phyloP scores from a whole-genome alignment of 2,797 vertebrate genomes.

The Hozukius guyotensis region DNA sequence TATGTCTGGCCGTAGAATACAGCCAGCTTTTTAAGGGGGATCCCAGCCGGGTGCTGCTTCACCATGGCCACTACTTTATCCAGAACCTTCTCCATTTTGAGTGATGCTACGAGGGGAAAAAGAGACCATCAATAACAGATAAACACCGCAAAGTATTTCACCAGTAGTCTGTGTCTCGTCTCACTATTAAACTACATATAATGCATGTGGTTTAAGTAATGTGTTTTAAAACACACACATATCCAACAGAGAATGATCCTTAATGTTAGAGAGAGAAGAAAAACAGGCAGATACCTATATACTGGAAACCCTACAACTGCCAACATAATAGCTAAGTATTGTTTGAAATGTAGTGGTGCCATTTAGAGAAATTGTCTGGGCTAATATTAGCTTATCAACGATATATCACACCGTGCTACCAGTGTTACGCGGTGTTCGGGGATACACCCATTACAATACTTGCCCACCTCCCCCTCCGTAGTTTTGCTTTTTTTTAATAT shows the following conservation, averaged over 20 bases:
- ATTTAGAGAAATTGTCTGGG: neutral
- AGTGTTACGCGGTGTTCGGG: no score
- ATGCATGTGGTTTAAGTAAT: neutral
- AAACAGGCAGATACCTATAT: neutral
- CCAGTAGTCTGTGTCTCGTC: neutral
- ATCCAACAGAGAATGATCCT: neutral
- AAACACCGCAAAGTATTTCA: neutral
- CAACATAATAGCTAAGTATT: neutral
- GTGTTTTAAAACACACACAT: neutral
- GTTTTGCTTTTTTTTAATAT: no score
- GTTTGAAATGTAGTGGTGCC: neutral
- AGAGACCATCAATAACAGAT: neutral
- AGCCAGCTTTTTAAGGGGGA: slow-evolving; percentile 63
- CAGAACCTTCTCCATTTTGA: slow-evolving; percentile 47
- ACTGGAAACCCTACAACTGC: neutral
- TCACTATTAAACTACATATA: neutral
- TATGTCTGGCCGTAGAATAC: slow-evolving; percentile 64
- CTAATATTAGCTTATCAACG: no score
- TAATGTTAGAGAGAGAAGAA: neutral
- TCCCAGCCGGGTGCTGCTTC: slow-evolving; percentile 57
- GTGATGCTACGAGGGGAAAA: slow-evolving; percentile 11
- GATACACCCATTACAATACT: no score
- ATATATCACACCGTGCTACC: no score
- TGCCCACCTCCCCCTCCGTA: no score
- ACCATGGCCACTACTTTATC: slow-evolving; percentile 66